Evolutionary conservation across 2,888 invertebrate species (phyloP).

Genomic region (Agrotis ipsilon): DNA sequence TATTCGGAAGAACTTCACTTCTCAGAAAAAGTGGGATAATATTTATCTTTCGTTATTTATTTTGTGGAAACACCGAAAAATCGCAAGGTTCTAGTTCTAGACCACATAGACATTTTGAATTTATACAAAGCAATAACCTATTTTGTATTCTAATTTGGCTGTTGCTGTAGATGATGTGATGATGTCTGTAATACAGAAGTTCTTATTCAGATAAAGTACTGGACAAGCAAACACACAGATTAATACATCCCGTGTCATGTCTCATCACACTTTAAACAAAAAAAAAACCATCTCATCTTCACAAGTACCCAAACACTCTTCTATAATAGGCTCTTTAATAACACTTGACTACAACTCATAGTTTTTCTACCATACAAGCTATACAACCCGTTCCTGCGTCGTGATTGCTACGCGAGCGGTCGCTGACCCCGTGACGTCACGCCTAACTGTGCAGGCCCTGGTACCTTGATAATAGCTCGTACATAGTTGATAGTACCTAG

Average conservation of each 20-base stretch:
- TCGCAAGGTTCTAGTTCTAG: too few species aligned
- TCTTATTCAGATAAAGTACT: background rate
- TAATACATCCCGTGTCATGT: background rate
- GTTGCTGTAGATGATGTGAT: too few species aligned
- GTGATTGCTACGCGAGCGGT: conserved; percentile 65
- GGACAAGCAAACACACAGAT: background rate
- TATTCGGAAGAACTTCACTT: too few species aligned
- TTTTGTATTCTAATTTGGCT: too few species aligned
- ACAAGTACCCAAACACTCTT: conserved; percentile 8
- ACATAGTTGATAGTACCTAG: conserved; percentile 29
- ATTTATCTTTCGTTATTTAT: too few species aligned
- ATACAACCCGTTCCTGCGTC: conserved; percentile 63
- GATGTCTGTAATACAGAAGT: too few species aligned
- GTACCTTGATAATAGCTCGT: conserved; percentile 56
- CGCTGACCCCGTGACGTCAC: conserved; percentile 74
- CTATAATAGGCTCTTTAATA: conserved; percentile 46
- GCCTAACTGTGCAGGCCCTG: conserved; percentile 72
- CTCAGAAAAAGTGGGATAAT: too few species aligned
- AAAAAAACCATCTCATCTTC: background rate
- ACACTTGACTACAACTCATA: conserved; percentile 36
- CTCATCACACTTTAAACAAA: background rate
- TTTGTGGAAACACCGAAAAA: too few species aligned
- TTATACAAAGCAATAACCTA: too few species aligned
- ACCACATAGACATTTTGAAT: too few species aligned
- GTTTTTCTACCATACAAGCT: conserved; percentile 55